Conservation (phyloP, 2,113 vertebrate species). For the Cinclus cinclus region DNA sequence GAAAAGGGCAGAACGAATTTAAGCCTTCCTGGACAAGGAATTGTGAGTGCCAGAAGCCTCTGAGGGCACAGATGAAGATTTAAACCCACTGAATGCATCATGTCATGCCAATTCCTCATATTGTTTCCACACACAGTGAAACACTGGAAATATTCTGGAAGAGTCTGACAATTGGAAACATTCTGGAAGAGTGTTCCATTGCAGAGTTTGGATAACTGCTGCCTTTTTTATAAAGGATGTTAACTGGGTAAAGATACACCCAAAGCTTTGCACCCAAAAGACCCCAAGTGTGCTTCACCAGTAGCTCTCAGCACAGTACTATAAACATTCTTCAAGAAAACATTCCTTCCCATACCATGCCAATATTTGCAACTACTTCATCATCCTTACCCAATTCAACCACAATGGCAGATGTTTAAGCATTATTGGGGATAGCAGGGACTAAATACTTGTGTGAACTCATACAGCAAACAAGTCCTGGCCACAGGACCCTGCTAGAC, state of each 20-base stretch:
- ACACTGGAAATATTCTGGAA: background rate
- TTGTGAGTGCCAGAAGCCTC: background rate
- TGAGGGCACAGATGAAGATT: background rate
- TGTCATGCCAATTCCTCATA: background rate
- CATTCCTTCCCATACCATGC: background rate
- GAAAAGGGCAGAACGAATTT: background rate
- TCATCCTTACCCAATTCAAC: background rate
- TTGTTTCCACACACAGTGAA: background rate
- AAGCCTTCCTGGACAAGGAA: background rate
- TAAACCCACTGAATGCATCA: background rate
- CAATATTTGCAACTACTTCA: background rate
- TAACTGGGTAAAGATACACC: background rate
- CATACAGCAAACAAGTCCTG: background rate
- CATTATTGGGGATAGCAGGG: background rate
- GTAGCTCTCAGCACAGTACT: background rate
- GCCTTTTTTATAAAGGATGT: background rate
- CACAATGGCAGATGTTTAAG: background rate
- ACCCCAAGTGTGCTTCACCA: background rate
- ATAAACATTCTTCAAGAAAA: background rate
- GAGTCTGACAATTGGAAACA: background rate
- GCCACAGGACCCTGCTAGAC: background rate
- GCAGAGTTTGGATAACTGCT: background rate
- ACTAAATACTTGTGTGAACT: background rate
- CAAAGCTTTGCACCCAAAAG: background rate
- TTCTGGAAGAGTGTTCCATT: background rate